Evolutionary conservation across 2,888 invertebrate species (phyloP).

Genomic region (Prenolepis imparis): DNA sequence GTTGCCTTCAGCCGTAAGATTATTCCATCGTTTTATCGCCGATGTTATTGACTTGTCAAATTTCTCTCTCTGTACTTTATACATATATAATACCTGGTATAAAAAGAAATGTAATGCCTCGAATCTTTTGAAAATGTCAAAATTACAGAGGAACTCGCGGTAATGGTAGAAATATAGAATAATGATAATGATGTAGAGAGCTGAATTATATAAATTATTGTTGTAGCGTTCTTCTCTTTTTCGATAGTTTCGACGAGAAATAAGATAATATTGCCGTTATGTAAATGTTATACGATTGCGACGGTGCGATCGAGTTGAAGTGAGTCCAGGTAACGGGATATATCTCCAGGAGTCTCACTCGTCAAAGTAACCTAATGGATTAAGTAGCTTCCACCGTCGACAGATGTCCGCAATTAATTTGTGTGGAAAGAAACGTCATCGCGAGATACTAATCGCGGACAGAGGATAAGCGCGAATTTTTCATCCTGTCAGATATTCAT

Average conservation of each 20-base stretch:
- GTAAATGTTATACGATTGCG: background rate
- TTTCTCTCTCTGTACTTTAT: background rate
- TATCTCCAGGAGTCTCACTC: conserved; percentile 36
- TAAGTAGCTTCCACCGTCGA: conserved; percentile 36
- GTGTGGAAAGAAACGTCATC: conserved; percentile 26
- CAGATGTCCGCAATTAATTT: conserved; percentile 42
- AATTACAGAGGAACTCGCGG: background rate
- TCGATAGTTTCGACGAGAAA: background rate
- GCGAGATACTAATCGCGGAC: conserved; percentile 25
- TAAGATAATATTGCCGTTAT: background rate
- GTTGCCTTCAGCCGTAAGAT: conserved; percentile 17
- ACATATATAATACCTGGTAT: background rate
- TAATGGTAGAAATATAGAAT: background rate
- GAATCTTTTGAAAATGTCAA: background rate
- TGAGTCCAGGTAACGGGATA: conserved; percentile 31
- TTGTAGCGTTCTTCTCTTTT: background rate
- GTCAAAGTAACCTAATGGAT: conserved; percentile 39
- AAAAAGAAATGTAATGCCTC: background rate
- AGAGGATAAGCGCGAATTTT: conserved; percentile 26
- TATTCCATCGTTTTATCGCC: background rate
- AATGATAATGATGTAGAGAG: background rate
- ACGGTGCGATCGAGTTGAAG: conserved; percentile 6
- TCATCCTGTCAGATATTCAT: conserved; percentile 31
- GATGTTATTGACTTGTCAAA: background rate
- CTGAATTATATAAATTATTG: background rate